These are phyloP conservation scores for Drosophila imparisetae DNA, from an alignment of 2,888 invertebrate genomes.

Conservation along the genomic window DNA sequence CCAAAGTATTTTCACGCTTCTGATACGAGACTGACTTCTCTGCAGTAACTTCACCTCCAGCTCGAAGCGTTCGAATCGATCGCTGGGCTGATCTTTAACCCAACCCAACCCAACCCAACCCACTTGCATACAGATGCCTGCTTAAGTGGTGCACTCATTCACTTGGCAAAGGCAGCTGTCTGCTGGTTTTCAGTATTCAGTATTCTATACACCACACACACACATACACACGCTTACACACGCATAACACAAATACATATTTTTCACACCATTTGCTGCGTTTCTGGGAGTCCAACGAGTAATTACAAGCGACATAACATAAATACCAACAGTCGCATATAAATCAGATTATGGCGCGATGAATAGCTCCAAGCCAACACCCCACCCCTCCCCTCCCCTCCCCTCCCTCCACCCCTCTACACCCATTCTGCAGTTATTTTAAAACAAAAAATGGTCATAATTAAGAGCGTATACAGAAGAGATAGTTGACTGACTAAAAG, in stretches of 20 bases:
- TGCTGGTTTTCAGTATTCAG: not conserved
- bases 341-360: constrained; percentile 63
- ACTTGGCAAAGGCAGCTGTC: constrained; percentile 4
- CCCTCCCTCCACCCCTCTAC: not conserved
- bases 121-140: constrained; percentile 28
- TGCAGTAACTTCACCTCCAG: constrained; percentile 5
- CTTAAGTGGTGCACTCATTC: constrained; percentile 40
- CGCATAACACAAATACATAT: not conserved
- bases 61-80: not conserved
- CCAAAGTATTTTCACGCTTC: not conserved
- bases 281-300: constrained; percentile 45
- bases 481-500: constrained; percentile 5
- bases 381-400: not conserved
- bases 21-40: not conserved
- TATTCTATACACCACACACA: not conserved
- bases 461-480: constrained; percentile 52
- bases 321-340: constrained; percentile 67
- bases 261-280: constrained; percentile 34
- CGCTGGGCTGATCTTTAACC: constrained; percentile 48
- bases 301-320: constrained; percentile 70
- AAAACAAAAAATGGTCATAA: constrained; percentile 44
- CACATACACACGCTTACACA: not conserved
- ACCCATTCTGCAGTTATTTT: not conserved
- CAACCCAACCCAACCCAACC: constrained; percentile 58
- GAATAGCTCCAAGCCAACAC: constrained; percentile 4